A percentile compares a stretch with the other conserved stretches of the same genome.
These are phyloP conservation scores for Philereme transversata DNA, from an alignment of 2,888 invertebrate species.

Conservation along the genomic window DNA sequence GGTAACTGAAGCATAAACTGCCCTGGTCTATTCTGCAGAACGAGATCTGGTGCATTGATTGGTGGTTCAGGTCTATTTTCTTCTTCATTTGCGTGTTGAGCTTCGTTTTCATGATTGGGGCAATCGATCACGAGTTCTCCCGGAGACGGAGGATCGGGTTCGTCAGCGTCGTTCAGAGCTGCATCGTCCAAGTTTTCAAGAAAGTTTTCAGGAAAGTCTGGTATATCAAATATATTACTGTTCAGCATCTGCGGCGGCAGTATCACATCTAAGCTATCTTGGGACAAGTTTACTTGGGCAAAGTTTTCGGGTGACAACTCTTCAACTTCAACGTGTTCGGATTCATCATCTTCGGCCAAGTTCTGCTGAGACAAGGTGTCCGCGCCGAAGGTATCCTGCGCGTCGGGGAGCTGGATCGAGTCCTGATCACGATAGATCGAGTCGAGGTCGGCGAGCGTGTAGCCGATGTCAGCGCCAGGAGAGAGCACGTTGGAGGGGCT, in stretches of 20 bases:
- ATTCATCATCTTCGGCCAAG: slow-evolving; percentile 6
- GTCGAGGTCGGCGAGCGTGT: slow-evolving; percentile 61
- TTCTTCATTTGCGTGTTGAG: slow-evolving; percentile 4
- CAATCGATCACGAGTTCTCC: slow-evolving; percentile 17
- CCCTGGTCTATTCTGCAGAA: slow-evolving; percentile 2
- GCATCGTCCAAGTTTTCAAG: slow-evolving; percentile 38
- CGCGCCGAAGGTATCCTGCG: neutral
- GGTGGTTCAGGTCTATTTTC: neutral
- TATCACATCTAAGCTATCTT: slow-evolving; percentile 25
- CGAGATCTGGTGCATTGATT: neutral
- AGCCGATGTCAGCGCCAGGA: slow-evolving; percentile 57
- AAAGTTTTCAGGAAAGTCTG: slow-evolving; percentile 39
- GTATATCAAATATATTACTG: slow-evolving; percentile 37
- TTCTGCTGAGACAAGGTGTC: neutral
- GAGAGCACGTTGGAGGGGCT: slow-evolving; percentile 78
- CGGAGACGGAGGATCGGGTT: slow-evolving; percentile 12
- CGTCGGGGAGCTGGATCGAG: slow-evolving; percentile 21
- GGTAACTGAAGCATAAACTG: slow-evolving; percentile 14
- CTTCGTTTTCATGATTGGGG: slow-evolving; percentile 4
- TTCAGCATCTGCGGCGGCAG: slow-evolving; percentile 38
- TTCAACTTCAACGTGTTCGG: slow-evolving; percentile 17
- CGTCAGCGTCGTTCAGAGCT: slow-evolving; percentile 16
- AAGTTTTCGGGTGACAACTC: slow-evolving; percentile 21
- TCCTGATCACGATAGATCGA: slow-evolving; percentile 59
- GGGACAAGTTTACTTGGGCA: slow-evolving; percentile 18